Evolutionary conservation across 2,797 vertebrate species (phyloP), one percentile per base, ranked within the genome.

Genomic region (Meriones psammophilus): DNA sequence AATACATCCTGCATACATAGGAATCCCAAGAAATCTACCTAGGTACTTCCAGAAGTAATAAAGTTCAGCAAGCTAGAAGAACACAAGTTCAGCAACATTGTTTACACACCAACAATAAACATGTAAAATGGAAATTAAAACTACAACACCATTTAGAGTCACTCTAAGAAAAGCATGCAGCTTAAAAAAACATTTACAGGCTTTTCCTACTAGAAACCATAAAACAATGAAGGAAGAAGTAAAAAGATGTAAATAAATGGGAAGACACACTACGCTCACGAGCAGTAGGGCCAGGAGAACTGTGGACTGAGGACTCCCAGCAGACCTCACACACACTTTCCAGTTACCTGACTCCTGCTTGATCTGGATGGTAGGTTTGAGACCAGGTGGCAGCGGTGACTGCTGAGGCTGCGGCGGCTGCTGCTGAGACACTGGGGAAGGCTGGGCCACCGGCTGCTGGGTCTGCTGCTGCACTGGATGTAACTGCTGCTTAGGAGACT

Each of bases 331-430:
- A 96, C 81, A 86, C 8, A 93, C 54, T 87, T 94, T 90, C 93
- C 93, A 92, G 96, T 99, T 97, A 99, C 99, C 99, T 84, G 99
- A 99, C 98, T 99, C 99, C 89, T 99, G 99, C 95, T 99, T 99
- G 98, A 99, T 99, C 98, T 99, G 99, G 93, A 99, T 99, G 97
- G 99, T 99, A 97, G 99, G 99, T 96, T 99, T 99, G 96, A 99
- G 97, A 74, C 99, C 99, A 1, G 99, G 98, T 0, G 99, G 98
- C 93, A 98, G 96, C 94, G 97, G 98, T 95, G 98, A 97, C 9
- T 98, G 98, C 96, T 98, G 98, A 8, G 56, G 71, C 71, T 74
- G 71, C 36, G 98, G 98, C 83, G 98, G 98, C 18, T 98, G 98
- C 56, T 94, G 96, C 83, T 98, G 96, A 60, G 97, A 94, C 62